These are phyloP conservation scores for Vulpes vulpes DNA, from an alignment of 2,113 vertebrate genomes.

Conservation along the genomic window DNA sequence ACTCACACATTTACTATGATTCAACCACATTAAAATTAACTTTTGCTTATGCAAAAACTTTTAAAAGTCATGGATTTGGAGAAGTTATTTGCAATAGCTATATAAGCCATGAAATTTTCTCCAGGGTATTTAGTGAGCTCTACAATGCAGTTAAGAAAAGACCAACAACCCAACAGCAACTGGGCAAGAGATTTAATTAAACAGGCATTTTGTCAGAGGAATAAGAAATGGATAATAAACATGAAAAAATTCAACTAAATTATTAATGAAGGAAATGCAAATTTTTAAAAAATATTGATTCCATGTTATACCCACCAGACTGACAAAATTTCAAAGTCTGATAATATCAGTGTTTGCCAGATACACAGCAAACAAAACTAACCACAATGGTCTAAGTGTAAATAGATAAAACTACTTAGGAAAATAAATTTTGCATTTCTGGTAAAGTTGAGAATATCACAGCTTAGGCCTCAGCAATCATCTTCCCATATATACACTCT, in stretches of 20 bases:
- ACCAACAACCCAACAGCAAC: background rate
- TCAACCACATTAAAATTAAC: conserved; percentile 35
- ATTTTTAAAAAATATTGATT: background rate
- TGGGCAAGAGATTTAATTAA: background rate
- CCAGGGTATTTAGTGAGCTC: background rate
- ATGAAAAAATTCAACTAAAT: conserved; percentile 14
- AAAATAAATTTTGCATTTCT: conserved; percentile 50
- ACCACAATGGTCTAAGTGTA: background rate
- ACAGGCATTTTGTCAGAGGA: background rate
- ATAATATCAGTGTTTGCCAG: background rate
- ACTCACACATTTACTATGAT: background rate
- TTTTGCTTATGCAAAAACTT: conserved; percentile 21
- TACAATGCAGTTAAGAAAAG: conserved; percentile 28
- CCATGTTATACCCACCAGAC: background rate
- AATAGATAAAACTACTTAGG: background rate
- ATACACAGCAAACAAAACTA: background rate
- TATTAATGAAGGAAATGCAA: background rate
- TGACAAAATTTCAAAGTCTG: conserved; percentile 17
- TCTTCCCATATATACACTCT: background rate
- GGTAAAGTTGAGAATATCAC: background rate
- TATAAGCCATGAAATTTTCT: background rate
- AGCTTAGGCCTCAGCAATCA: background rate
- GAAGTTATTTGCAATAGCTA: background rate
- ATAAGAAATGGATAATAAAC: background rate
- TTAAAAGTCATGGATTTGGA: background rate